phyloP scores from a whole-genome alignment of 2,113 vertebrate species.

The Cephalophus harveyi region DNA sequence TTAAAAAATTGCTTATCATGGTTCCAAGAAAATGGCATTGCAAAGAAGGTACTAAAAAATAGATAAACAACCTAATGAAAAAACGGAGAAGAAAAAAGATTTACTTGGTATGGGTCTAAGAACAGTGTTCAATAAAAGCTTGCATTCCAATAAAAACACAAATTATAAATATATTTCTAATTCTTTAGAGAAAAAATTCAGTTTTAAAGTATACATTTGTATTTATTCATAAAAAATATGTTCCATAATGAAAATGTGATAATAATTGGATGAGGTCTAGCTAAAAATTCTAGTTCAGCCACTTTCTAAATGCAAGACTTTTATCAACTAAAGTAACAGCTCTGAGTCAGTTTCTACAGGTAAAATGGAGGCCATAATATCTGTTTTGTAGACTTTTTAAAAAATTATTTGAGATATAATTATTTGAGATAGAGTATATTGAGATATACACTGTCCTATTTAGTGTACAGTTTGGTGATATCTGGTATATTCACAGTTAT shows the following conservation, averaged over 20 bases:
- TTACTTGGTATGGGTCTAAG: background rate
- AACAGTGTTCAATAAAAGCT: background rate
- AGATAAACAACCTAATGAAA: background rate
- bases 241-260: background rate
- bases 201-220: background rate
- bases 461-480: background rate
- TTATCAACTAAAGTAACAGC: background rate
- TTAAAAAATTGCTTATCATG: conserved; percentile 67
- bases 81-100: background rate
- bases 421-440: background rate
- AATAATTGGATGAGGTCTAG: background rate
- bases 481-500: background rate
- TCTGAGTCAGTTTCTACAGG: background rate
- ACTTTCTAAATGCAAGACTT: background rate
- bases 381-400: background rate
- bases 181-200: background rate
- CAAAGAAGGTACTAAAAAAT: background rate
- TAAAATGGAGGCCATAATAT: background rate
- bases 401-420: background rate
- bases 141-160: background rate
- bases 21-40: conserved; percentile 41
- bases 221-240: background rate
- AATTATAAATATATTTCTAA: background rate
- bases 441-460: background rate
- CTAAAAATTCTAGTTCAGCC: background rate